These are phyloP conservation scores for Archivesica marissinica DNA, from an alignment of 1,140 invertebrate genomes.

Conservation along the genomic window DNA sequence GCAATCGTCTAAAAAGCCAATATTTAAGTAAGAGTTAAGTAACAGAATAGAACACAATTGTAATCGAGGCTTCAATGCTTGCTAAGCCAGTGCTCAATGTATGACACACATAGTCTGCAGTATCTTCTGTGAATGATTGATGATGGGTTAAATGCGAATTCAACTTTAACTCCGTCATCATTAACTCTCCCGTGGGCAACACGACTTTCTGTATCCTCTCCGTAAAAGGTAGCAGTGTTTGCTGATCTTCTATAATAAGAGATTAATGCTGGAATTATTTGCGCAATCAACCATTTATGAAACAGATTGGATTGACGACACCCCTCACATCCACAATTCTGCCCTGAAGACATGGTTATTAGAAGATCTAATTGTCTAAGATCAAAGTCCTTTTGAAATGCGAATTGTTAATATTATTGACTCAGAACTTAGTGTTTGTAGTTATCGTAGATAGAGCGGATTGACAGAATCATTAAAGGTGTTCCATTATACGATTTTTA, in stretches of 20 bases:
- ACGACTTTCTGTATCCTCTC: not conserved
- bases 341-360: constrained; percentile 6
- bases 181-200: not conserved
- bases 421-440: constrained; percentile 5
- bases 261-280: not conserved
- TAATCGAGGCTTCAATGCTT: too few relatives aligned
- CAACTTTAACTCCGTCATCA: too few relatives aligned
- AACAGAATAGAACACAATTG: too few relatives aligned
- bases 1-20: too few relatives aligned
- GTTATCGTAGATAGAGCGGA: not conserved
- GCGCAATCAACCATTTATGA: constrained; percentile 9
- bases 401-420: constrained; percentile 26
- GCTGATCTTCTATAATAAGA: not conserved
- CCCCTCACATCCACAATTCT: not conserved
- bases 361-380: constrained; percentile 4
- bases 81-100: too few relatives aligned
- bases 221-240: constrained; percentile 8
- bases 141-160: too few relatives aligned
- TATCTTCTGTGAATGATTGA: too few relatives aligned
- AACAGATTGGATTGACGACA: not conserved
- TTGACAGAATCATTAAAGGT: constrained; percentile 5
- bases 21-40: too few relatives aligned
- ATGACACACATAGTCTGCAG: too few relatives aligned
- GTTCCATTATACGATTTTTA: constrained; percentile 30
- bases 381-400: not conserved